These are phyloP conservation scores for Aproaerema taeniolella DNA, from an alignment of 2,888 invertebrate genomes.

Conservation along the genomic window DNA sequence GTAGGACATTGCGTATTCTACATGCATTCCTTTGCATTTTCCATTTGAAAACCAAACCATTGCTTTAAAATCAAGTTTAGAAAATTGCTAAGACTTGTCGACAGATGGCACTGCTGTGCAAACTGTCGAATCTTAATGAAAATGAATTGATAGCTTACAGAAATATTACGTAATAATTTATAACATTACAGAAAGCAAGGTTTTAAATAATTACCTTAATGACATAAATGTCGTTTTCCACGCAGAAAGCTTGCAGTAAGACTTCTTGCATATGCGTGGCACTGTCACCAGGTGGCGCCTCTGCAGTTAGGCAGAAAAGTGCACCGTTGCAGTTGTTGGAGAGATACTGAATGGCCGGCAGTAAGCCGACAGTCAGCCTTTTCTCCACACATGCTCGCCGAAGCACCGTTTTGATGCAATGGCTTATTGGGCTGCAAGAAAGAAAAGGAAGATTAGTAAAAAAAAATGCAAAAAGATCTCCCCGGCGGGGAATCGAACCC, in stretches of 20 bases:
- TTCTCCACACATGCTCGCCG: constrained; percentile 73
- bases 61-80: not conserved
- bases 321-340: constrained; percentile 79
- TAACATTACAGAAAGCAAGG: no score
- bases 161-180: no score
- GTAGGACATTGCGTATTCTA: no score
- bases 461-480: constrained; percentile 28
- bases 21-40: no score
- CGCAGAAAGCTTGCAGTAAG: constrained; percentile 86
- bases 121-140: no score
- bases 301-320: constrained; percentile 83
- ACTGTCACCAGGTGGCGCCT: constrained; percentile 82
- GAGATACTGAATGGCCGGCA: constrained; percentile 79
- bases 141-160: no score
- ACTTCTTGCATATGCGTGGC: constrained; percentile 89
- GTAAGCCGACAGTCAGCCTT: constrained; percentile 79
- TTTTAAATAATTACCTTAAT: constrained; percentile 77
- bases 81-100: not conserved
- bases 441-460: constrained; percentile 13
- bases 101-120: constrained; percentile 11
- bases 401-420: constrained; percentile 73
- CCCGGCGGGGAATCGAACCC: constrained; percentile 78
- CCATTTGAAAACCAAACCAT: no score
- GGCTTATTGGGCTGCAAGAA: constrained; percentile 66
- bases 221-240: constrained; percentile 86